phyloP scores from a whole-genome alignment of 2,888 invertebrate species.

The Tuberolachnus salignus region DNA sequence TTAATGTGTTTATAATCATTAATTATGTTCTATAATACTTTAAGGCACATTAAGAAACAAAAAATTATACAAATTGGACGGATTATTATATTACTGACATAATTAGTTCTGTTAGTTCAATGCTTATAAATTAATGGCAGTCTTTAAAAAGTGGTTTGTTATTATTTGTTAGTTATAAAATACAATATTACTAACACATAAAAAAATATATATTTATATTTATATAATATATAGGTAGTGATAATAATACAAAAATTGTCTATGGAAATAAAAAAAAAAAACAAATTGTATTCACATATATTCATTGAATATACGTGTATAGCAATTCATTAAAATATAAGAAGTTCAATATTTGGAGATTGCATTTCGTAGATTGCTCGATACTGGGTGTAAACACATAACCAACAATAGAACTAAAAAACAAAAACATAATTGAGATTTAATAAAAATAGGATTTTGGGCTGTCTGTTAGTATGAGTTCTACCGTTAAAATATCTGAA shows the following conservation, averaged over 20 bases:
- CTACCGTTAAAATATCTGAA: too few relatives aligned
- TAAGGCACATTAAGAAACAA: constrained; percentile 25
- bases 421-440: constrained; percentile 57
- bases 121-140: constrained; percentile 50
- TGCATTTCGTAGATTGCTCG: constrained; percentile 80
- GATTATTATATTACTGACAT: constrained; percentile 25
- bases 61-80: constrained; percentile 37
- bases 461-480: too few relatives aligned
- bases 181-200: constrained; percentile 17
- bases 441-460: too few relatives aligned
- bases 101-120: constrained; percentile 7
- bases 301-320: background rate
- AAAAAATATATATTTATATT: constrained; percentile 21
- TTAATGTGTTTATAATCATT: constrained; percentile 4
- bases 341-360: constrained; percentile 84
- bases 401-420: constrained; percentile 83
- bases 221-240: background rate
- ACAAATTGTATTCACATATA: background rate
- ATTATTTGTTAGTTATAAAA: constrained; percentile 28
- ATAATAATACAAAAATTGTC: constrained; percentile 28
- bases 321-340: constrained; percentile 67
- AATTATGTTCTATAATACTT: background rate
- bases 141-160: constrained; percentile 41
- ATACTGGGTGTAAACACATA: constrained; percentile 85
- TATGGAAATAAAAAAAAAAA: constrained; percentile 32